These are phyloP conservation scores for Fistularia tabacaria DNA, from an alignment of 2,797 vertebrate genomes.

Conservation along the genomic window DNA sequence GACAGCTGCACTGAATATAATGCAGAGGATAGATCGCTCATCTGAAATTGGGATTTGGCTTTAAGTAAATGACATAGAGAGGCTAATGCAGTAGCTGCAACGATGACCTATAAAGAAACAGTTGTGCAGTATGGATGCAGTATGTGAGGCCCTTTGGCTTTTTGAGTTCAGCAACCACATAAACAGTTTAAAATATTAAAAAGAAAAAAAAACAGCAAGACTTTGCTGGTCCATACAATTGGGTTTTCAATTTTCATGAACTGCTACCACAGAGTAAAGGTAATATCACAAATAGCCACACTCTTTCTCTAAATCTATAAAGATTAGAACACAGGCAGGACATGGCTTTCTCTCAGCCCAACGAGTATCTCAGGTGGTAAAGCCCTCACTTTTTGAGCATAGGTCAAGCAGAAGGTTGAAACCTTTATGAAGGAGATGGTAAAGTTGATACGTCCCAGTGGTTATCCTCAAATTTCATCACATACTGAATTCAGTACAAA, in stretches of 20 bases:
- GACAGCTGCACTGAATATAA: constrained; percentile 40
- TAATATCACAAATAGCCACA: constrained; percentile 72
- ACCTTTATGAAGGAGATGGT: constrained; percentile 1
- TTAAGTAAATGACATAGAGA: constrained; percentile 46
- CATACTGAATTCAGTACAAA: too few relatives aligned
- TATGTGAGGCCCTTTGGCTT: background rate
- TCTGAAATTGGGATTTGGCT: constrained; percentile 22
- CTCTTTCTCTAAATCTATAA: constrained; percentile 59
- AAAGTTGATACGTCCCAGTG: background rate
- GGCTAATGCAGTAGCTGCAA: constrained; percentile 22
- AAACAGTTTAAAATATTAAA: constrained; percentile 15
- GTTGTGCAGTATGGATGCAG: constrained; percentile 7
- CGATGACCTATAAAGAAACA: constrained; percentile 27
- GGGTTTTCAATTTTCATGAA: constrained; percentile 61
- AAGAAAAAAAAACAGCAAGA: background rate
- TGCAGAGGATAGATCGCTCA: constrained; percentile 52
- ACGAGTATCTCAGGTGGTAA: constrained; percentile 17
- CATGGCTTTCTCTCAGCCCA: constrained; percentile 12
- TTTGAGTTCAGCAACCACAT: background rate
- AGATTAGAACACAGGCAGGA: constrained; percentile 29
- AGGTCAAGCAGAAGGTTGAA: constrained; percentile 1
- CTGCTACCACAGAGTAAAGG: constrained; percentile 35
- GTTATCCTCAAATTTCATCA: background rate
- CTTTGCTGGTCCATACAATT: constrained; percentile 2
- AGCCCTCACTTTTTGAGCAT: constrained; percentile 8